A percentile compares a stretch with the other conserved stretches of the same genome.
phyloP scores from a whole-genome alignment of 1,140 invertebrate species.

The Zaprionus taronus region DNA sequence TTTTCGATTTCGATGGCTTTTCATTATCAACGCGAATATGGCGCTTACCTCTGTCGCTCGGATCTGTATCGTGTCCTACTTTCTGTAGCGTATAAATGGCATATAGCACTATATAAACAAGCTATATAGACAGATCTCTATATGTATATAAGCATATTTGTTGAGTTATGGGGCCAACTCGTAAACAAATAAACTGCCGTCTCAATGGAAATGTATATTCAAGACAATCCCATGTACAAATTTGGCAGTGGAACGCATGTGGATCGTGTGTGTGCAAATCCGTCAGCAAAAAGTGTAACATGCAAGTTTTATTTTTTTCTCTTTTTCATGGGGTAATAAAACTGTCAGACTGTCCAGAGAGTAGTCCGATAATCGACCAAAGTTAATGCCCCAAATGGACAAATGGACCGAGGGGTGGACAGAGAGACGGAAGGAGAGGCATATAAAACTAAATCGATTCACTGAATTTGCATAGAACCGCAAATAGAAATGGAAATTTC shows the following conservation, averaged over 20 bases:
- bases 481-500: slow-evolving; percentile 48
- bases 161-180: slow-evolving; percentile 69
- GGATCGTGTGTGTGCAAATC: slow-evolving; percentile 2
- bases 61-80: slow-evolving; percentile 2
- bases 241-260: slow-evolving; percentile 30
- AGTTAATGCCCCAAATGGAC: slow-evolving; percentile 10
- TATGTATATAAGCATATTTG: slow-evolving; percentile 23
- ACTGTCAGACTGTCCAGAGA: slow-evolving; percentile 12
- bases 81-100: background rate
- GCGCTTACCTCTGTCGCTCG: slow-evolving; percentile 8
- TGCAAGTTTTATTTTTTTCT: background rate
- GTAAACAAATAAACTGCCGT: slow-evolving; percentile 68
- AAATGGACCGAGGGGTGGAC: background rate
- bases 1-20: background rate
- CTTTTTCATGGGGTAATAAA: slow-evolving; percentile 22
- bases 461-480: slow-evolving; percentile 57
- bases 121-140: slow-evolving; percentile 6
- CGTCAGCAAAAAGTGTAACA: slow-evolving; percentile 14
- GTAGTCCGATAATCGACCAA: slow-evolving; percentile 3
- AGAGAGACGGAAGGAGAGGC: background rate
- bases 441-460: slow-evolving; percentile 43
- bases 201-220: slow-evolving; percentile 51
- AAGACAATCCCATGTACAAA: slow-evolving; percentile 13
- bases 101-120: slow-evolving; percentile 14
- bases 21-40: slow-evolving; percentile 20